Base-by-base conservation (phyloP, 2,113 vertebrate species). In the Pomatorhinus ruficollis region DNA sequence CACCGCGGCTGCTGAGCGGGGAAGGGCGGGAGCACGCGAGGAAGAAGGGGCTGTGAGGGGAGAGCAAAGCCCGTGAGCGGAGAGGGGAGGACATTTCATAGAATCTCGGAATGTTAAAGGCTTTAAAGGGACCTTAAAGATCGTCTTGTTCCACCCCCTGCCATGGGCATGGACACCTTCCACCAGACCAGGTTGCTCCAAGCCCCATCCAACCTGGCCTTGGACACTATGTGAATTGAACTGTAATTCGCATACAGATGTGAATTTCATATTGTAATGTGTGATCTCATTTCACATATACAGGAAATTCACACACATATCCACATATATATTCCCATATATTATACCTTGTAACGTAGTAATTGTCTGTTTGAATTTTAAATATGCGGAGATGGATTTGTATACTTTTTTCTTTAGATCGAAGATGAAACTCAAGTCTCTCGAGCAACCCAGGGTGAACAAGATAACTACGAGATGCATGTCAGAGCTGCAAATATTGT, bases 391-490 rank as follows among this genome's bases (percentile, higher is more conserved):
- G 5, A 25, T 53, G 35, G 18, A 3, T 59, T 19, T 14, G 1
- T 86, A 2, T 13, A 1, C 10, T 30, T 83, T 76, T 80, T 31
- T 28, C 52, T 94, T 19, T 95, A 99, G 99, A 98, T 99, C 30
- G 99, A 99, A 85, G 99, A 99, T 5, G 99, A 99, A 98, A 99
- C 99, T 0, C 99, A 99, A 96, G 99, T 99, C 14, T 98, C 99
- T 7, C 96, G 99, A 78, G 98, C 99, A 31, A 99, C 99, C 7
- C 99, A 99, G 86, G 99, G 99, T 14, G 99, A 99, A 64, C 99
- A 99, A 83, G 99, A 99, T 94, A 99, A 99, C 93, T 99, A 99
- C 3, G 99, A 99, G 97, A 99, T 99, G 99, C 99, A 99, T 0
- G 99, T 99, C 61, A 98, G 99, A 97, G 99, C 99, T 11, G 99